Conservation (phyloP, 2,888 invertebrate genomes). For the Gymnoscelis rufifasciata region DNA sequence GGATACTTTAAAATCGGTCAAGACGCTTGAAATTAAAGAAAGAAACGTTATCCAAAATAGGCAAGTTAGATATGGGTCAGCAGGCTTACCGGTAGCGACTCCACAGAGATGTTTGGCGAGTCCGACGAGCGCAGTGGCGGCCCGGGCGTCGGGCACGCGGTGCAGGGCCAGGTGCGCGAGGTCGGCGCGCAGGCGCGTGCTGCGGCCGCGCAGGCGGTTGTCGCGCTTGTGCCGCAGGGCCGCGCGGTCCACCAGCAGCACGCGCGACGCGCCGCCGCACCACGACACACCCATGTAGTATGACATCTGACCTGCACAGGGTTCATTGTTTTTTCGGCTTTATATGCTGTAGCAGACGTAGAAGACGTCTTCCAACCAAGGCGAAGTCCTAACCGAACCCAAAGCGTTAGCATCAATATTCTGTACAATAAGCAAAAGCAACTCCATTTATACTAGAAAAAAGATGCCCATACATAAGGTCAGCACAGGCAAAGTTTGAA, state of each 20-base stretch:
- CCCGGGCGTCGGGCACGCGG: constrained; percentile 53
- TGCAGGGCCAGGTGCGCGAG: constrained; percentile 86
- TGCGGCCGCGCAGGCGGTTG: constrained; percentile 41
- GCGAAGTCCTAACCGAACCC: too few species aligned
- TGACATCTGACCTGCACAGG: constrained; percentile 83
- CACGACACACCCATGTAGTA: constrained; percentile 85
- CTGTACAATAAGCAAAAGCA: too few species aligned
- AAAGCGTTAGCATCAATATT: too few species aligned
- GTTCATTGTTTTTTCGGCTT: neutral
- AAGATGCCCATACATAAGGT: too few species aligned
- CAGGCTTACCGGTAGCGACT: constrained; percentile 84
- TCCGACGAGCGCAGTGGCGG: constrained; percentile 80
- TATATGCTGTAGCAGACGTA: too few species aligned
- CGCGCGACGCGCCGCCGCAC: constrained; percentile 65
- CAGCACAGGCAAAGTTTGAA: too few species aligned
- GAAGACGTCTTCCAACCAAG: too few species aligned
- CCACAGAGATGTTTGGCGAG: constrained; percentile 95
- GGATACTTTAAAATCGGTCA: too few species aligned
- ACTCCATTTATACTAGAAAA: too few species aligned
- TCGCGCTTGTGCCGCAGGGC: constrained; percentile 90
- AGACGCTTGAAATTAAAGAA: too few species aligned
- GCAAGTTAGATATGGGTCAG: neutral
- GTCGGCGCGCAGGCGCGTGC: constrained; percentile 84
- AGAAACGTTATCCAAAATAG: too few species aligned
- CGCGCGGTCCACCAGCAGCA: constrained; percentile 88